Conservation (phyloP, 2,888 invertebrate genomes). For the Epiblema foenella region DNA sequence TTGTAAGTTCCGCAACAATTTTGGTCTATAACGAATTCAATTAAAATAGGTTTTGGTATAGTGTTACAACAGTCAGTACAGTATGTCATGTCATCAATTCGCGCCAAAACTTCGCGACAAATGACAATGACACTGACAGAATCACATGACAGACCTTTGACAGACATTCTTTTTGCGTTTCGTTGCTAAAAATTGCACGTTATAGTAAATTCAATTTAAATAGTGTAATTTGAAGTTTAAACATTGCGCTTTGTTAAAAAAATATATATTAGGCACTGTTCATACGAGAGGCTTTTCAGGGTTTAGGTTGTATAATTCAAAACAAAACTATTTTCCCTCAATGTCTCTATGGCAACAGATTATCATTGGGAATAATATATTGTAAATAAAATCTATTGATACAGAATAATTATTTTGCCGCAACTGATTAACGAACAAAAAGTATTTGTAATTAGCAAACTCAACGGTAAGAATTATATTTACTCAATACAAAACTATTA, state of each 20-base stretch:
- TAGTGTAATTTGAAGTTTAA: too few relatives aligned
- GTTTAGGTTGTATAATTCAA: constrained; percentile 26
- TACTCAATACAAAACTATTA: background rate
- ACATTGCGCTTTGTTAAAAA: too few relatives aligned
- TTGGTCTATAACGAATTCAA: background rate
- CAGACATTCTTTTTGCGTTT: background rate
- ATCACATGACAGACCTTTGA: background rate
- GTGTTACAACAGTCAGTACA: too few relatives aligned
- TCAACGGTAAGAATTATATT: constrained; percentile 7
- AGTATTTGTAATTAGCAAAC: background rate
- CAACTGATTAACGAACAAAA: background rate
- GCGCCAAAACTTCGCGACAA: constrained; percentile 6
- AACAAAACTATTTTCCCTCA: background rate
- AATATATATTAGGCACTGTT: too few relatives aligned
- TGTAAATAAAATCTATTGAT: constrained; percentile 23
- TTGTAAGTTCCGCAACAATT: background rate
- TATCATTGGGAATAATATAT: constrained; percentile 43
- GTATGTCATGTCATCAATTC: background rate
- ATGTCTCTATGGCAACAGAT: constrained; percentile 47
- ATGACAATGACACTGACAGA: background rate
- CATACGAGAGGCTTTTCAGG: too few relatives aligned
- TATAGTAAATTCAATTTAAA: too few relatives aligned
- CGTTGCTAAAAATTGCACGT: too few relatives aligned
- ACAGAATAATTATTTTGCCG: background rate
- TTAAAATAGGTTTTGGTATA: background rate